Base-by-base conservation (phyloP, 2,797 vertebrate species). In the Rhadinocentrus ornatus region DNA sequence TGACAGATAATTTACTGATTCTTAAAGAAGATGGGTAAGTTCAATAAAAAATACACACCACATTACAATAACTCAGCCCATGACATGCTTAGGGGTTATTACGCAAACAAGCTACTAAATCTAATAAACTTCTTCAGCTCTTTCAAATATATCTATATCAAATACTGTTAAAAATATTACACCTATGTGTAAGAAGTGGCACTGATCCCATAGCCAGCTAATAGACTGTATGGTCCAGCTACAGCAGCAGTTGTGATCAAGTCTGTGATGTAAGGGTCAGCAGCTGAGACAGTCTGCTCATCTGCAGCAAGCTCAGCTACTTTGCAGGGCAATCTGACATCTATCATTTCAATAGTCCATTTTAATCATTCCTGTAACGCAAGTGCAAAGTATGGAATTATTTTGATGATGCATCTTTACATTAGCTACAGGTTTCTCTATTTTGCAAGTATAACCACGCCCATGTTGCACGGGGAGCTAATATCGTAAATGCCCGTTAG, bases 401-500 rank as follows among this genome's bases (percentile, higher is more conserved):
- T 24, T 55, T 35, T 6, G 5, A 32, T 2, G 20, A 55, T 3
- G 10, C 16, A 20, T n/a, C 52, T 29, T 35, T 44, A 44, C 39
- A 16, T 16, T 1, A n/a, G 52, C 27, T 26, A 20, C 20, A 44
- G 32, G 31, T 69, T 37, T 60, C 26, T 18, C 4, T 39, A 6
- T 60, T 39, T 50, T 27, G 32, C 61, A 48, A 62, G 54, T 56
- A 31, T 81, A 90, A 77, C 91, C 91, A 93, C 92, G 90, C 92
- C 92, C 91, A 89, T 91, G 86, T 69, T 46, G 77, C 32, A 66
- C 67, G 48, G 57, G 68, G 75, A 65, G 82, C 78, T 82, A 78
- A 24, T 46, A 7, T n/a, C 46, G 64, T 26, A 1, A 68, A 56
- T n/a, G 26, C 22, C 16, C 9, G 24, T 55, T 73, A 70, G 66